Conservation (phyloP, 1,140 invertebrate species). For the Daktulosphaira vitifoliae region DNA sequence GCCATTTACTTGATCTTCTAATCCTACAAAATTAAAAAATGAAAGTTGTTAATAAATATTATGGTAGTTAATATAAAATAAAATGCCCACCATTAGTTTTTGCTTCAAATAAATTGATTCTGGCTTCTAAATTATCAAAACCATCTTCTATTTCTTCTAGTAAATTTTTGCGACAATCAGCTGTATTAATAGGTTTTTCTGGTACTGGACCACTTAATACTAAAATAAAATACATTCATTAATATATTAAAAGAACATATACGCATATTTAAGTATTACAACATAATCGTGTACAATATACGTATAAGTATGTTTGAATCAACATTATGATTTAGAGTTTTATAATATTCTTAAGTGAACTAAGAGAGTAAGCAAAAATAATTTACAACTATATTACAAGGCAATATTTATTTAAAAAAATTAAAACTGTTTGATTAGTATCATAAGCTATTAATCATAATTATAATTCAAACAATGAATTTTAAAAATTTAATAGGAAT, state of each 20-base stretch:
- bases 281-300: too few relatives aligned
- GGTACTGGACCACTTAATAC: conserved; percentile 53
- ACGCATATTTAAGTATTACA: background rate
- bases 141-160: conserved; percentile 67
- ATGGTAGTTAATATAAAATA: background rate
- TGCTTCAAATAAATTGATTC: conserved; percentile 66
- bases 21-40: background rate
- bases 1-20: conserved; percentile 25
- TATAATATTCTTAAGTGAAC: too few relatives aligned
- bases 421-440: too few relatives aligned
- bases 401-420: too few relatives aligned
- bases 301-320: too few relatives aligned
- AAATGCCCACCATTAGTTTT: conserved; percentile 56
- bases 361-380: too few relatives aligned
- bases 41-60: background rate
- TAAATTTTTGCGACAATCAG: conserved; percentile 65
- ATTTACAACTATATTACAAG: too few relatives aligned
- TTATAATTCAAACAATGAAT: background rate
- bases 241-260: background rate
- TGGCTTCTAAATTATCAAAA: conserved; percentile 59
- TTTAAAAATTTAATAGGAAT: background rate
- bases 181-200: conserved; percentile 68
- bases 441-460: too few relatives aligned
- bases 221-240: conserved; percentile 9
- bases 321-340: too few relatives aligned